Conservation (phyloP, 1,140 invertebrate species). For the Conus betulinus region DNA sequence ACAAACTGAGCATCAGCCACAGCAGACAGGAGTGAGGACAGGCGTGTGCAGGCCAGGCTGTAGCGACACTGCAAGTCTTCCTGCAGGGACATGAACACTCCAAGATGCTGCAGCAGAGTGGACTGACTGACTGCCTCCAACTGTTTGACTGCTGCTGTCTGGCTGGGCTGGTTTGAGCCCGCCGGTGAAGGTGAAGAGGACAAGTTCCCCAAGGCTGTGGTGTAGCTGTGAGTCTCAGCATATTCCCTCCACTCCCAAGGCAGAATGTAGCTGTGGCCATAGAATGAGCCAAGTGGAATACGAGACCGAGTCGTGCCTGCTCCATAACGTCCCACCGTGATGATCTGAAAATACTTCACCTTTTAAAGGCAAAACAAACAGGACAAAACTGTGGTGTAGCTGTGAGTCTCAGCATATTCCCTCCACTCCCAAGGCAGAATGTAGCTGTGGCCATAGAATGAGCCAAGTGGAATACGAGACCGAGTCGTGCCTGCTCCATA, state of each 20-base stretch:
- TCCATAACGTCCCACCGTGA: conserved; percentile 90
- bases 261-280: conserved; percentile 89
- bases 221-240: conserved; percentile 20
- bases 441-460: conserved; percentile 92
- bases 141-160: conserved; percentile 63
- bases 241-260: conserved; percentile 79
- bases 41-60: conserved; percentile 85
- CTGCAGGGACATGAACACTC: conserved; percentile 78
- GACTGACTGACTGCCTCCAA: conserved; percentile 77
- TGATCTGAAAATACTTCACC: conserved; percentile 65
- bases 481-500: conserved; percentile 93
- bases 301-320: conserved; percentile 92
- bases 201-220: background rate
- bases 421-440: conserved; percentile 82
- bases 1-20: conserved; percentile 60
- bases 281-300: conserved; percentile 94
- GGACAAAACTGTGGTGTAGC: conserved; percentile 3
- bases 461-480: conserved; percentile 92
- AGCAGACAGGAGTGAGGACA: conserved; percentile 60
- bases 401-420: conserved; percentile 33
- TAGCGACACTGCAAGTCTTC: conserved; percentile 90
- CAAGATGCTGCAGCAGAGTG: conserved; percentile 68
- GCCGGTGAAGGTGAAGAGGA: background rate
- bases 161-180: background rate
- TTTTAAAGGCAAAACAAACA: background rate